These are phyloP conservation scores for Carterocephalus palaemon DNA, from an alignment of 2,888 invertebrate genomes.

Conservation along the genomic window DNA sequence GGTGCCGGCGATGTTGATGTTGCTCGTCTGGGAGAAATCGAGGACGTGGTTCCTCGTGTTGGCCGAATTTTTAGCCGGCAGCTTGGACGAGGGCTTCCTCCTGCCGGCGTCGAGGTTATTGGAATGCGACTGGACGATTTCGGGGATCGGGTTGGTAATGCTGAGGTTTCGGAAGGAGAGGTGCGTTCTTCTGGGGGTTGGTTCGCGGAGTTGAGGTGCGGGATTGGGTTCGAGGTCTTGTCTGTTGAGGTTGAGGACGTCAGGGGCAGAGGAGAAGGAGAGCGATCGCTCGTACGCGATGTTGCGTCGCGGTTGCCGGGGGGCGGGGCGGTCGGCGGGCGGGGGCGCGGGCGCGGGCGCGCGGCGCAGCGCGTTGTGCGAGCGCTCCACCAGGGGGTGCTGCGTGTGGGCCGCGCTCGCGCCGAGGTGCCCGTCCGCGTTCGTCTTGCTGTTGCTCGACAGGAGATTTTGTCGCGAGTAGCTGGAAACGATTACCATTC, in stretches of 20 bases:
- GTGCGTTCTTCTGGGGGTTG: slow-evolving; percentile 50
- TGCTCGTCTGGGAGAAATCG: slow-evolving; percentile 65
- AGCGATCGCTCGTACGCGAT: slow-evolving; percentile 61
- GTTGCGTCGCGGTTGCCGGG: slow-evolving; percentile 48
- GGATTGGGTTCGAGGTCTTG: slow-evolving; percentile 49
- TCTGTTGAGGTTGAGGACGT: slow-evolving; percentile 78
- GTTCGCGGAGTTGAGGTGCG: slow-evolving; percentile 35
- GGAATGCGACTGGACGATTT: slow-evolving; percentile 67
- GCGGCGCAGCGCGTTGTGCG: slow-evolving; percentile 74
- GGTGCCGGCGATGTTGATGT: slow-evolving; percentile 61
- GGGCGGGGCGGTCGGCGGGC: slow-evolving; percentile 36
- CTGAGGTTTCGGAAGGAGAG: slow-evolving; percentile 60
- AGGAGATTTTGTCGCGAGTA: slow-evolving; percentile 94
- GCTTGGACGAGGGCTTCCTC: slow-evolving; percentile 68
- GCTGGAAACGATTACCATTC: slow-evolving; percentile 70
- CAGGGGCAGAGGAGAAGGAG: slow-evolving; percentile 76
- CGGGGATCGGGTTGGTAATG: slow-evolving; percentile 65
- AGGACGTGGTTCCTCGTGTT: slow-evolving; percentile 55
- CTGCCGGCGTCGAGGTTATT: slow-evolving; percentile 65
- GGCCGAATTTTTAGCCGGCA: slow-evolving; percentile 69
- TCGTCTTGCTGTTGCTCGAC: slow-evolving; percentile 85
- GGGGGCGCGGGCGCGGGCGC: slow-evolving; percentile 36
- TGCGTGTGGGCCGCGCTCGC: slow-evolving; percentile 54
- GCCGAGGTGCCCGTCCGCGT: slow-evolving; percentile 79
- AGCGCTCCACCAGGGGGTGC: slow-evolving; percentile 75